A percentile compares a stretch with the other conserved stretches of the same genome.
Evolutionary conservation across 2,888 invertebrate genomes (phyloP).

Genomic region (Meloe dianella): DNA sequence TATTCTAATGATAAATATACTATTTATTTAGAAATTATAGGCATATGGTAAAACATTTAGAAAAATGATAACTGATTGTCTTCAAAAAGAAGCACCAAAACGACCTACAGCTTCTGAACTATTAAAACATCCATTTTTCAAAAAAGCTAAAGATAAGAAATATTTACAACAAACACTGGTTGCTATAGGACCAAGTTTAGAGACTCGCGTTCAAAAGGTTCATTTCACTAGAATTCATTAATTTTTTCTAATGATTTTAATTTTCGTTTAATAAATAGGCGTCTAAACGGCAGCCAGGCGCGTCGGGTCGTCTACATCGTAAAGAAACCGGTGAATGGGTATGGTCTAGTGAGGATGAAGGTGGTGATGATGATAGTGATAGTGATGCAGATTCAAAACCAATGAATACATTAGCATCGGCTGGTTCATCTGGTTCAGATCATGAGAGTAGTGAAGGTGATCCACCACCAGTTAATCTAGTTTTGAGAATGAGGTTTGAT

Average conservation of each 20-base stretch:
- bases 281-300: constrained; percentile 82
- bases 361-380: constrained; percentile 72
- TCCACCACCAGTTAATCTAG: constrained; percentile 73
- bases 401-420: constrained; percentile 58
- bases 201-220: constrained; percentile 90
- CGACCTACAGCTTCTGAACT: constrained; percentile 95
- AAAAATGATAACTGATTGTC: constrained; percentile 95
- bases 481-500: constrained; percentile 81
- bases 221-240: no score
- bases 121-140: constrained; percentile 96
- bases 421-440: constrained; percentile 57
- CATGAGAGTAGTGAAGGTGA: constrained; percentile 58
- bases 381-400: constrained; percentile 62
- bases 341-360: constrained; percentile 93
- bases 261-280: constrained; percentile 55
- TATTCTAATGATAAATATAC: background rate
- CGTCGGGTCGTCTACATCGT: constrained; percentile 84
- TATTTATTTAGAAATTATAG: constrained; percentile 40
- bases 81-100: constrained; percentile 94
- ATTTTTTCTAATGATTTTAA: background rate
- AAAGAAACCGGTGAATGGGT: constrained; percentile 98
- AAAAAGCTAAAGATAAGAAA: constrained; percentile 93
- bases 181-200: constrained; percentile 85
- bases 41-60: constrained; percentile 96
- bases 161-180: constrained; percentile 86